phyloP scores from a whole-genome alignment of 92 coral and sea anemone species.

The Parazoanthus atlanticus region DNA sequence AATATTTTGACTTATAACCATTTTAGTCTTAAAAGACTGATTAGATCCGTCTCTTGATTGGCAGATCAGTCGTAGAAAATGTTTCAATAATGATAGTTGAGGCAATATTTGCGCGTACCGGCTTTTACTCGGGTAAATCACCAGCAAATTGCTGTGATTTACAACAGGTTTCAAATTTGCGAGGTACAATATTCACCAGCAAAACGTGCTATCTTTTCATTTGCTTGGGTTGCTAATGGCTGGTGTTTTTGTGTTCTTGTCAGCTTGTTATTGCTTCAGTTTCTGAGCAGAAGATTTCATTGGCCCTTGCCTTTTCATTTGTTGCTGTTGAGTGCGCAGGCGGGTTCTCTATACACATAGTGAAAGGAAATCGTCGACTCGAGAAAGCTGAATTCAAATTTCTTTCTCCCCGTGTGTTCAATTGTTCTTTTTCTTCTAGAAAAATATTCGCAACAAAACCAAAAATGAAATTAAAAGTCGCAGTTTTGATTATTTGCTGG shows the following conservation, averaged over 20 bases:
- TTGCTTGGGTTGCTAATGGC: background rate
- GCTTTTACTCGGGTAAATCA: background rate
- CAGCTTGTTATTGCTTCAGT: background rate
- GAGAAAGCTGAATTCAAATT: constrained; percentile 3
- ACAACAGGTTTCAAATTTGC: background rate
- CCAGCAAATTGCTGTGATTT: constrained; percentile 13
- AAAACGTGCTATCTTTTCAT: constrained; percentile 20
- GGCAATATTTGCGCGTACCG: background rate
- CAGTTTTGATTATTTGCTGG: constrained; percentile 4
- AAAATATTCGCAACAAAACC: background rate
- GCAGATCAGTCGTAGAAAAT: background rate
- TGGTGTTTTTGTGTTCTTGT: constrained; percentile 13
- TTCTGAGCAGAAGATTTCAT: background rate
- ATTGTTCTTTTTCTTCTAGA: background rate
- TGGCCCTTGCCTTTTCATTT: background rate
- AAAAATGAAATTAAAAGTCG: background rate
- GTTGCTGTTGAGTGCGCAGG: background rate
- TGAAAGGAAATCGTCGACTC: background rate
- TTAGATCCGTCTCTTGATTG: too few species aligned
- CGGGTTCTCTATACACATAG: background rate
- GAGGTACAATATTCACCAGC: background rate
- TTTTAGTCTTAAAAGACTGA: too few species aligned
- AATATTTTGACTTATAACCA: background rate
- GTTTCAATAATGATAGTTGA: background rate
- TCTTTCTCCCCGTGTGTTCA: background rate